Evolutionary conservation across 2,888 invertebrate species (phyloP).

Genomic region (Cylindroiulus punctatus): DNA sequence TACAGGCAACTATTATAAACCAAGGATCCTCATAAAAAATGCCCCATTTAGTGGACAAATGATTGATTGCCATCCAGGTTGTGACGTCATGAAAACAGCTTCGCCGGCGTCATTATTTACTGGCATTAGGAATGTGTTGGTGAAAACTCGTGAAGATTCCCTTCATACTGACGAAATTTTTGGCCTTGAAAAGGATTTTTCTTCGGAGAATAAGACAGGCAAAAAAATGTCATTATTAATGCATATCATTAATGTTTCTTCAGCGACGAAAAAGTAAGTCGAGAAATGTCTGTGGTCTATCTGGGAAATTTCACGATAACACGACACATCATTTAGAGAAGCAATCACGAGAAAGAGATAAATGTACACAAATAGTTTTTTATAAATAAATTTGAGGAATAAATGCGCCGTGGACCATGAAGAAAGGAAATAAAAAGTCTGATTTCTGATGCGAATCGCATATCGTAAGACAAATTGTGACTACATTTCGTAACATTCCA

Average conservation of each 20-base stretch:
- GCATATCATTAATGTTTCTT: constrained; percentile 10
- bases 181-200: not conserved
- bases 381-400: not conserved
- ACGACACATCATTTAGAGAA: constrained; percentile 18
- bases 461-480: no score
- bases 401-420: not conserved
- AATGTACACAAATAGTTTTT: not conserved
- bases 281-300: constrained; percentile 9
- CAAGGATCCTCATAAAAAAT: no score
- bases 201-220: not conserved
- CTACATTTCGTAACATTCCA: no score
- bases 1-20: no score
- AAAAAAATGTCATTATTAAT: constrained; percentile 4
- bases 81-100: not conserved
- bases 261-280: constrained; percentile 4
- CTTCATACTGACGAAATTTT: not conserved
- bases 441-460: not conserved
- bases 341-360: not conserved
- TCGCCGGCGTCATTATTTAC: not conserved
- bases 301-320: not conserved
- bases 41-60: not conserved
- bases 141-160: not conserved
- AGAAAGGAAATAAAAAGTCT: not conserved
- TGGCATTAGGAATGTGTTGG: not conserved
- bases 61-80: not conserved